These are phyloP conservation scores for Xiphophorus hellerii DNA, from an alignment of 2,113 vertebrate species.

Conservation along the genomic window DNA sequence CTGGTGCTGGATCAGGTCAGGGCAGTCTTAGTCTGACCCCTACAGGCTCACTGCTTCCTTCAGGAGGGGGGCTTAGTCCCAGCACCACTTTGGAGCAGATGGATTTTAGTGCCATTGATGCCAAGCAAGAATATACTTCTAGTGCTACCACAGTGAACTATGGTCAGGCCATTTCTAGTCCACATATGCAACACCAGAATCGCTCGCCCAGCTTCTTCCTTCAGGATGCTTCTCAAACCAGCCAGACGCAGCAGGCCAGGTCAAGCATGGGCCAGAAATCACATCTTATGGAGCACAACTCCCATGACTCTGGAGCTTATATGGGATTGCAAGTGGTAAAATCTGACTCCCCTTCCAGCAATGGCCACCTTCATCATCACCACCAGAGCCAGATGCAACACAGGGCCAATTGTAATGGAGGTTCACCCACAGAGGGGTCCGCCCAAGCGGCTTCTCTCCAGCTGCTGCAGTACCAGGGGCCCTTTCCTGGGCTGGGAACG, in stretches of 20 bases:
- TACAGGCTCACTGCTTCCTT: constrained; percentile 89
- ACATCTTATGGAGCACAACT: constrained; percentile 82
- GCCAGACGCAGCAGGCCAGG: constrained; percentile 77
- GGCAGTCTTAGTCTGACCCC: constrained; percentile 87
- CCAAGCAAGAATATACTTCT: constrained; percentile 93
- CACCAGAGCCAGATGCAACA: constrained; percentile 83
- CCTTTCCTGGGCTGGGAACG: constrained; percentile 86
- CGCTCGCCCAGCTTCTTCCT: constrained; percentile 98
- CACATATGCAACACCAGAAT: constrained; percentile 91
- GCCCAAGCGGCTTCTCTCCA: constrained; percentile 89
- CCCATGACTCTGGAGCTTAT: constrained; percentile 77
- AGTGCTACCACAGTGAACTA: constrained; percentile 77
- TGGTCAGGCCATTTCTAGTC: constrained; percentile 90
- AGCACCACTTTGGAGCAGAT: constrained; percentile 99
- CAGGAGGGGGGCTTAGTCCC: constrained; percentile 95
- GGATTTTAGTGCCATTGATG: constrained; percentile 98
- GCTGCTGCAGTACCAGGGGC: constrained; percentile 95
- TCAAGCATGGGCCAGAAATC: constrained; percentile 75
- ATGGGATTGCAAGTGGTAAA: constrained; percentile 87
- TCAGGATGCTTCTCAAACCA: constrained; percentile 88
- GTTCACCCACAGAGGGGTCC: constrained; percentile 84
- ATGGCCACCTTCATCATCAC: constrained; percentile 78
- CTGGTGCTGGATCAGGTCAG: constrained; percentile 79
- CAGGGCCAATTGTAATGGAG: constrained; percentile 89
- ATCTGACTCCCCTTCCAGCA: constrained; percentile 86